phyloP scores from a whole-genome alignment of 1,140 invertebrate genomes.

The Zaprionus capensis region DNA sequence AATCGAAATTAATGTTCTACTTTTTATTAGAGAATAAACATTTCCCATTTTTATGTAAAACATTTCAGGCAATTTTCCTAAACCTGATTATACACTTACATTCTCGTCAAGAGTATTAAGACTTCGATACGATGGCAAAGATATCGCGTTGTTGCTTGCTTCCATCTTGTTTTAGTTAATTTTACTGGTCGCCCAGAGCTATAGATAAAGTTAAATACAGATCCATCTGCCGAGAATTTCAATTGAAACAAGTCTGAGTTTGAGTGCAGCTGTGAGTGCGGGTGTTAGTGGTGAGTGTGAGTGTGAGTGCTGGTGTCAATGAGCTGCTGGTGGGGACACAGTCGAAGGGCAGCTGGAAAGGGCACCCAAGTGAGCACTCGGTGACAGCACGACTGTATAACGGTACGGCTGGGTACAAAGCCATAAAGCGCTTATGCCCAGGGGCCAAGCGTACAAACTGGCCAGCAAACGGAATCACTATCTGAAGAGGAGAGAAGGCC shows the following conservation, averaged over 20 bases:
- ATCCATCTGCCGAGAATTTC: slow-evolving; percentile 49
- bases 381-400: slow-evolving; percentile 19
- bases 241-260: slow-evolving; percentile 2
- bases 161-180: slow-evolving; percentile 9
- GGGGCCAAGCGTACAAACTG: slow-evolving; percentile 24
- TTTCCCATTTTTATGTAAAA: background rate
- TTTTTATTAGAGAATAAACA: background rate
- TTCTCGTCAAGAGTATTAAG: background rate
- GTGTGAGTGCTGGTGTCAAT: background rate
- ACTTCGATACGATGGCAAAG: background rate
- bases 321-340: background rate
- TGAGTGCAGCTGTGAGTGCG: slow-evolving; percentile 3
- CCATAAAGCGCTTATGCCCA: slow-evolving; percentile 25
- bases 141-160: background rate
- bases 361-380: slow-evolving; percentile 22
- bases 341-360: background rate
- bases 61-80: background rate
- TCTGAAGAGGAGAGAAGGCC: background rate
- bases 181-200: slow-evolving; percentile 12
- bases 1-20: background rate
- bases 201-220: slow-evolving; percentile 61
- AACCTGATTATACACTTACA: background rate
- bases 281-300: background rate
- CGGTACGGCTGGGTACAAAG: slow-evolving; percentile 17
- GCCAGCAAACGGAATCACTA: slow-evolving; percentile 2